Conservation (phyloP, 2,888 invertebrate genomes). For the Agrochola lychnidis region DNA sequence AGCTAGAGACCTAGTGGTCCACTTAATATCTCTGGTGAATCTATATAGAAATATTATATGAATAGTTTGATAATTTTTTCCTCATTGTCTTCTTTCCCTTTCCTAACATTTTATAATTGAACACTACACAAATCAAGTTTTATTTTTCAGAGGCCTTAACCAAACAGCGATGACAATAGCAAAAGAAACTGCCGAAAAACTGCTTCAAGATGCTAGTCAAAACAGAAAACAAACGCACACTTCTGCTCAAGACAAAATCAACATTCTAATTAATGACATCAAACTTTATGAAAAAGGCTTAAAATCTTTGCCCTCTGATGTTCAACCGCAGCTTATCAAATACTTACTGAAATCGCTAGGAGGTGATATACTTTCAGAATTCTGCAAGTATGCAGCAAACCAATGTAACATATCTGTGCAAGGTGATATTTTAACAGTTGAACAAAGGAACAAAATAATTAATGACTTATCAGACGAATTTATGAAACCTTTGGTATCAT, state of each 20-base stretch:
- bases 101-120: background rate
- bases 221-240: slow-evolving; percentile 94
- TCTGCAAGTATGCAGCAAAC: slow-evolving; percentile 94
- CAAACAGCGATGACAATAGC: slow-evolving; percentile 92
- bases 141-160: slow-evolving; percentile 91
- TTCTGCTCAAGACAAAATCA: slow-evolving; percentile 95
- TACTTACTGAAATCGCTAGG: slow-evolving; percentile 96
- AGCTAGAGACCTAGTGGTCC: background rate
- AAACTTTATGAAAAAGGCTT: slow-evolving; percentile 95
- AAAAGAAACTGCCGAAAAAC: slow-evolving; percentile 93
- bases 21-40: background rate
- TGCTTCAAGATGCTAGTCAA: slow-evolving; percentile 93
- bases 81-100: background rate
- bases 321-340: slow-evolving; percentile 93
- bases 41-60: background rate
- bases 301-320: slow-evolving; percentile 91
- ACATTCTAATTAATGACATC: slow-evolving; percentile 93
- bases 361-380: slow-evolving; percentile 94
- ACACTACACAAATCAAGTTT: background rate
- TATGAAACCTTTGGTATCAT: slow-evolving; percentile 91
- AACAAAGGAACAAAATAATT: slow-evolving; percentile 93
- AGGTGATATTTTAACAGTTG: slow-evolving; percentile 91
- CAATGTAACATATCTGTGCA: slow-evolving; percentile 93
- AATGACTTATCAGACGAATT: slow-evolving; percentile 93
- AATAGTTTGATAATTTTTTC: background rate